Conservation (phyloP, 2,797 vertebrate species). For the Bovichtus diacanthus region DNA sequence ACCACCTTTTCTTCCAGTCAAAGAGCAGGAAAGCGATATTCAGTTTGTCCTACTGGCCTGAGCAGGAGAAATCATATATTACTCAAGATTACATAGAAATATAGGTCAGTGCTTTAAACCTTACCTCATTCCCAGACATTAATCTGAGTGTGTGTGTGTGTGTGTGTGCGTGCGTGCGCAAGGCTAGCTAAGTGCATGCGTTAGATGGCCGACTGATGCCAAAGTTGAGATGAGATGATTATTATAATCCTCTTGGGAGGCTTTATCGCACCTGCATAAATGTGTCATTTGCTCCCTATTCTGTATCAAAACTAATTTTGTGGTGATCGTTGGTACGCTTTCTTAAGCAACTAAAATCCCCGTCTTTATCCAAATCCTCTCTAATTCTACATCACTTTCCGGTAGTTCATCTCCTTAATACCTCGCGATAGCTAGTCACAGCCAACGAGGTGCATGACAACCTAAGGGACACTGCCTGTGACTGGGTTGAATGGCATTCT, state of each 20-base stretch:
- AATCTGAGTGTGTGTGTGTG: constrained; percentile 53
- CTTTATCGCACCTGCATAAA: constrained; percentile 62
- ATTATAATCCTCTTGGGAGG: constrained; percentile 58
- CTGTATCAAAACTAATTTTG: background rate
- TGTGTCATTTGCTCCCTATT: constrained; percentile 18
- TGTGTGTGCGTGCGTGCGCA: constrained; percentile 14
- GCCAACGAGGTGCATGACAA: background rate
- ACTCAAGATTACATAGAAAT: constrained; percentile 79
- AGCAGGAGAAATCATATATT: constrained; percentile 56
- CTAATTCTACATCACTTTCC: background rate
- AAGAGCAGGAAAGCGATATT: background rate
- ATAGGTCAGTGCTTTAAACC: constrained; percentile 79
- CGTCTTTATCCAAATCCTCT: background rate
- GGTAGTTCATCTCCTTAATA: background rate
- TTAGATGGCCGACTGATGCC: constrained; percentile 51
- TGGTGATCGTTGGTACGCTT: background rate
- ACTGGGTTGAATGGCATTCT: constrained; percentile 4
- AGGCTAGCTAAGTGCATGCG: constrained; percentile 37
- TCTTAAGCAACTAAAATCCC: background rate
- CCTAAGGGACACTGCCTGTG: constrained; percentile 30
- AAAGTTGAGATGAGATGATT: constrained; percentile 60
- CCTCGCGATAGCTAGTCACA: background rate
- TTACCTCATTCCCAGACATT: constrained; percentile 70
- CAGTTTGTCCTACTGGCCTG: constrained; percentile 15
- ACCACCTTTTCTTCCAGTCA: background rate